A percentile compares a stretch with the other conserved stretches of the same genome.
phyloP scores from a whole-genome alignment of 1,140 invertebrate species.

The Drosophila nasuta region DNA sequence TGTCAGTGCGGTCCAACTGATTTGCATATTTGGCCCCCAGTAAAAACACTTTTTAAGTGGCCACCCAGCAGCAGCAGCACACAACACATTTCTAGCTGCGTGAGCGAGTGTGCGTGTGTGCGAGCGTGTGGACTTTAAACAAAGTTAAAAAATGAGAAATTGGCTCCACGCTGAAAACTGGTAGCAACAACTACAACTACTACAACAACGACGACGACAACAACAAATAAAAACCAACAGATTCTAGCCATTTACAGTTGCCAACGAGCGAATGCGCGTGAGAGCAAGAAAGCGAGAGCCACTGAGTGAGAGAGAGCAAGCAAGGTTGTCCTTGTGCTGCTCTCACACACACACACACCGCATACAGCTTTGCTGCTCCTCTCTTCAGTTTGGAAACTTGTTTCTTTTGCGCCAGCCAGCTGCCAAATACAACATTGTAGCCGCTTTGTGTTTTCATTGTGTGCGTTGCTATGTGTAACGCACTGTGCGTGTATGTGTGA shows the following conservation, averaged over 20 bases:
- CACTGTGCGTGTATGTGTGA: neutral
- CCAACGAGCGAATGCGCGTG: slow-evolving; percentile 42
- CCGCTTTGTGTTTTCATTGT: slow-evolving; percentile 70
- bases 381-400: slow-evolving; percentile 75
- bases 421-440: slow-evolving; percentile 75
- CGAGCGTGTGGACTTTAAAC: slow-evolving; percentile 70
- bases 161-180: slow-evolving; percentile 70
- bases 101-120: slow-evolving; percentile 1
- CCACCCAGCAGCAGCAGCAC: slow-evolving; percentile 65
- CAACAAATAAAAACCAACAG: slow-evolving; percentile 33
- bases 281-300: slow-evolving; percentile 10
- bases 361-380: slow-evolving; percentile 27
- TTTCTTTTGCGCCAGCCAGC: slow-evolving; percentile 77
- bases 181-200: slow-evolving; percentile 36
- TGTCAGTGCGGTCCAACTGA: slow-evolving; percentile 77
- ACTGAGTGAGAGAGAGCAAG: slow-evolving; percentile 9
- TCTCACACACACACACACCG: slow-evolving; percentile 30
- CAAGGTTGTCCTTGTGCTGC: slow-evolving; percentile 48
- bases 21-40: slow-evolving; percentile 81
- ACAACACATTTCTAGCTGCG: slow-evolving; percentile 6
- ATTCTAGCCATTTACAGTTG: slow-evolving; percentile 78
- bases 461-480: neutral
- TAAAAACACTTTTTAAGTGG: slow-evolving; percentile 81
- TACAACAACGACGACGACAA: slow-evolving; percentile 32
- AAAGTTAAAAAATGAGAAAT: slow-evolving; percentile 81